Evolutionary conservation across 1,140 invertebrate species (phyloP).

Genomic region (Bombus waltoni): DNA sequence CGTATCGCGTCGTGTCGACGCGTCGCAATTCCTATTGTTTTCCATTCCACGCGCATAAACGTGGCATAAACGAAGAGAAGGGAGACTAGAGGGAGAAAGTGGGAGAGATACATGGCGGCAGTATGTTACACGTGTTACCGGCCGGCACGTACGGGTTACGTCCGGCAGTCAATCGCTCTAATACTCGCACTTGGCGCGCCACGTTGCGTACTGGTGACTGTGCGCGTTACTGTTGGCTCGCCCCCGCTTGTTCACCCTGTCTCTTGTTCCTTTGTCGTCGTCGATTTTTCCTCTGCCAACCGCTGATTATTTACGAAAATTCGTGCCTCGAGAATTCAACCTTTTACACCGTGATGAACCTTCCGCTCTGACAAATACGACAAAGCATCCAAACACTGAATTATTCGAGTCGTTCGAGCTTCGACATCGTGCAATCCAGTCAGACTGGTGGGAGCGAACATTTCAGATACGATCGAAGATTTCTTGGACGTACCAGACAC

Average conservation of each 20-base stretch:
- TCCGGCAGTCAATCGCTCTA: slow-evolving; percentile 82
- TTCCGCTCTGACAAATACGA: too few relatives aligned
- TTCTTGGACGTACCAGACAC: too few relatives aligned
- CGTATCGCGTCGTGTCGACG: slow-evolving; percentile 69
- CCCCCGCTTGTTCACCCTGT: not conserved
- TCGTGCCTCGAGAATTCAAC: not conserved
- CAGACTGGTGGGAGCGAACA: too few relatives aligned
- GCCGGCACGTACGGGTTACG: slow-evolving; percentile 81
- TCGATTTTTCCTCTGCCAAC: not conserved
- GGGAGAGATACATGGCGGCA: slow-evolving; percentile 79
- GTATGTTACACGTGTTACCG: slow-evolving; percentile 82
- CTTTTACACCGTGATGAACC: not conserved
- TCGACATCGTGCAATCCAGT: too few relatives aligned
- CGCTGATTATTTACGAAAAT: not conserved
- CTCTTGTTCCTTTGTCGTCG: not conserved
- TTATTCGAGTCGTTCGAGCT: too few relatives aligned
- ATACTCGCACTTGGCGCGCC: slow-evolving; percentile 76
- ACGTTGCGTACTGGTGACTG: slow-evolving; percentile 54
- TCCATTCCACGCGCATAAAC: slow-evolving; percentile 73
- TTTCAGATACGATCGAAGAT: too few relatives aligned
- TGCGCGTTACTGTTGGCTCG: slow-evolving; percentile 36
- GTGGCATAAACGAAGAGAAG: slow-evolving; percentile 38
- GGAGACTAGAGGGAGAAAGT: not conserved
- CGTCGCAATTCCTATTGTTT: slow-evolving; percentile 69
- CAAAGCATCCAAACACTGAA: too few relatives aligned